phyloP scores from a whole-genome alignment of 1,140 invertebrate species.

The Ptiloglossa arizonensis region DNA sequence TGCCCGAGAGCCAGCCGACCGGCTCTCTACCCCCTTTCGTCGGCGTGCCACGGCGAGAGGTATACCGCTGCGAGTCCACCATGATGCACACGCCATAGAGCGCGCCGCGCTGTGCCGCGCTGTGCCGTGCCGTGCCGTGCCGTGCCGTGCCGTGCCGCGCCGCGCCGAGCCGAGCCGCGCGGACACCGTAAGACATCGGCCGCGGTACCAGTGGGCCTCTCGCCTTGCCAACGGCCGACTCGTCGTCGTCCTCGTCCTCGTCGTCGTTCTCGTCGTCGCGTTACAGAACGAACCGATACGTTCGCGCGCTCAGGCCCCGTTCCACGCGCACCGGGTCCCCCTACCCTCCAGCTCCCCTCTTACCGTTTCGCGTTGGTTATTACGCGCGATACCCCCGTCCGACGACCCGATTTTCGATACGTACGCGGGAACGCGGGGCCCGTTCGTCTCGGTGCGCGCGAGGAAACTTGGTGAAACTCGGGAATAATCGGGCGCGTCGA shows the following conservation, averaged over 20 bases:
- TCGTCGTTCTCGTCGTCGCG: not conserved
- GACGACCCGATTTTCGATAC: no score
- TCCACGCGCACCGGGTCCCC: no score
- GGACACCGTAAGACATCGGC: no score
- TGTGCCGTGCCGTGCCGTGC: constrained; percentile 59
- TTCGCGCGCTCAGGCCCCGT: no score
- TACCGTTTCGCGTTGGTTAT: no score
- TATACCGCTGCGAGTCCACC: constrained; percentile 65
- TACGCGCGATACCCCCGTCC: no score
- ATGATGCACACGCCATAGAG: constrained; percentile 68
- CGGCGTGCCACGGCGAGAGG: constrained; percentile 46
- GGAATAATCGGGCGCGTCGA: no score
- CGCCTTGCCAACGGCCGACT: not conserved
- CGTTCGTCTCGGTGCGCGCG: no score
- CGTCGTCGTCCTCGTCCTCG: not conserved
- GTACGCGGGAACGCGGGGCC: no score
- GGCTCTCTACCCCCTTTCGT: constrained; percentile 45
- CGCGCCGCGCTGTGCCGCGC: constrained; percentile 54
- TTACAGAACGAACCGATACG: no score
- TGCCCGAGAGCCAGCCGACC: constrained; percentile 12
- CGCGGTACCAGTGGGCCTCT: not conserved
- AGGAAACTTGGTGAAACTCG: no score
- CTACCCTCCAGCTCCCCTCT: no score
- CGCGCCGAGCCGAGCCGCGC: not conserved
- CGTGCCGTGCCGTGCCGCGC: constrained; percentile 51